These are phyloP conservation scores for Myodes glareolus DNA, from an alignment of 2,113 vertebrate species.

Conservation along the genomic window DNA sequence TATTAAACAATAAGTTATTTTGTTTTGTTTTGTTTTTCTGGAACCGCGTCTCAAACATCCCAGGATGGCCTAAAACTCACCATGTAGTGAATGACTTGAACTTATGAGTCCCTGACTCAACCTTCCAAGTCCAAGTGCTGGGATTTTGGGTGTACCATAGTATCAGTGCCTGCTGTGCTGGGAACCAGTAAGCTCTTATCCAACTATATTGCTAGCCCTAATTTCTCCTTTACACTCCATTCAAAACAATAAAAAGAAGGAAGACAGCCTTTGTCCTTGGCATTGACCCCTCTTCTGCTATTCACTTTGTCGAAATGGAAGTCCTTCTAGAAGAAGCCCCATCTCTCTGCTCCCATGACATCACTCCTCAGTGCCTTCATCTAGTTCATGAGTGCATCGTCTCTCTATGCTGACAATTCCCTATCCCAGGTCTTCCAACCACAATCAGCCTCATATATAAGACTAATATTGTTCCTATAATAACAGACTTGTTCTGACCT, in stretches of 20 bases:
- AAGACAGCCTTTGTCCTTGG: not conserved
- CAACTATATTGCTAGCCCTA: not conserved
- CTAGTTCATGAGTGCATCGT: not conserved
- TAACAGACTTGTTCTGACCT: not conserved
- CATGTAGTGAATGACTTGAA: not conserved
- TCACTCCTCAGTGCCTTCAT: not conserved
- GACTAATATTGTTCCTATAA: not conserved
- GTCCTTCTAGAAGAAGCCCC: not conserved
- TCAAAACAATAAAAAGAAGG: not conserved
- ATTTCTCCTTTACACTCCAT: not conserved
- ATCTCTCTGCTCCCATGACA: not conserved
- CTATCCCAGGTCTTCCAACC: not conserved
- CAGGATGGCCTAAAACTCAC: not conserved
- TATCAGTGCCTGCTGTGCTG: too few relatives aligned
- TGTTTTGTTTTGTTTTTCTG: too few relatives aligned
- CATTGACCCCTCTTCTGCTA: not conserved
- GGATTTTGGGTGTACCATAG: not conserved
- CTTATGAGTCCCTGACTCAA: not conserved
- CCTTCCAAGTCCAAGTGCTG: not conserved
- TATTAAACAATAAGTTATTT: not conserved
- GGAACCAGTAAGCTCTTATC: not conserved
- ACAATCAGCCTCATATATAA: not conserved
- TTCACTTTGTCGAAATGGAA: not conserved
- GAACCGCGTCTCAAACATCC: too few relatives aligned
- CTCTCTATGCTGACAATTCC: not conserved